phyloP scores from a whole-genome alignment of 2,113 vertebrate genomes.

The Heterochromis multidens region DNA sequence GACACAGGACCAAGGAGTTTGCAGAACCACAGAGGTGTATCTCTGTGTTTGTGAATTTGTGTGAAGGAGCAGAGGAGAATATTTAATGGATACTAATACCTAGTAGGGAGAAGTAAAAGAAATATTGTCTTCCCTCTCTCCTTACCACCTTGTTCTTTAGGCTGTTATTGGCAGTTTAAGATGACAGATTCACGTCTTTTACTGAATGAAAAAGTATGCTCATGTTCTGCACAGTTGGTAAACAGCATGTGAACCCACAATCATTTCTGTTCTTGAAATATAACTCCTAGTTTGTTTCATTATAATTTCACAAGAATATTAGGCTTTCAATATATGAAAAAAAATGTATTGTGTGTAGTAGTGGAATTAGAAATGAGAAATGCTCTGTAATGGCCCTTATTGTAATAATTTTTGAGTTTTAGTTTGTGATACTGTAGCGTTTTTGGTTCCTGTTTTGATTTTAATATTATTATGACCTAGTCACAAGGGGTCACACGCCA shows the following conservation, averaged over 20 bases:
- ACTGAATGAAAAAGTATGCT: not conserved
- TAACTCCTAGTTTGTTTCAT: not conserved
- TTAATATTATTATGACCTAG: too few species aligned
- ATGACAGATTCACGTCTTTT: not conserved
- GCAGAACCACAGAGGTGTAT: not conserved
- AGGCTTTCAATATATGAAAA: not conserved
- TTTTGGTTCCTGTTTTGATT: not conserved
- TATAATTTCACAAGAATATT: not conserved
- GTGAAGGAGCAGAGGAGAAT: not conserved
- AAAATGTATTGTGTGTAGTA: too few species aligned
- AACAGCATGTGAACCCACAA: not conserved
- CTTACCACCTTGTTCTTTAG: not conserved
- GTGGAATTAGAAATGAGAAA: not conserved
- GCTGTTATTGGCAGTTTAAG: not conserved
- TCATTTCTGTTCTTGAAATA: not conserved
- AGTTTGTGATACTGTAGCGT: not conserved
- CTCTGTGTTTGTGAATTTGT: not conserved
- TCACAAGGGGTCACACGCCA: not conserved
- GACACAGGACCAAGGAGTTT: not conserved
- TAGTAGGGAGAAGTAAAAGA: not conserved
- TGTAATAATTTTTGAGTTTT: not conserved
- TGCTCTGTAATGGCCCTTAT: not conserved
- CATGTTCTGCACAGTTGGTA: not conserved
- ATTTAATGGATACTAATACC: not conserved
- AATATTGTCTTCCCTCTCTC: not conserved